These are phyloP conservation scores for Elachura formosa DNA, from an alignment of 2,113 vertebrate genomes.

Conservation along the genomic window DNA sequence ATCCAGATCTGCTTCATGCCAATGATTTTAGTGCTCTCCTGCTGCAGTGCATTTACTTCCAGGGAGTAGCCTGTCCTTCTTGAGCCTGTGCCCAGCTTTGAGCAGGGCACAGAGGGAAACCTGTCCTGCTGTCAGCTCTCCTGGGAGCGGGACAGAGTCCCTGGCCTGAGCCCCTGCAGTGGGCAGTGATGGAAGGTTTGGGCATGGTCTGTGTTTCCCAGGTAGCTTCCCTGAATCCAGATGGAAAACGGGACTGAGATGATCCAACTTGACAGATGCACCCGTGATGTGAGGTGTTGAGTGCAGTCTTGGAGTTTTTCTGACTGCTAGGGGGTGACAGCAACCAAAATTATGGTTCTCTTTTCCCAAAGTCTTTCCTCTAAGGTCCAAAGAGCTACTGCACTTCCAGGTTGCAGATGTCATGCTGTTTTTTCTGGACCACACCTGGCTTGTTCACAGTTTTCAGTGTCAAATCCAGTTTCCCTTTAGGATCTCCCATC, in stretches of 20 bases:
- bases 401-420: background rate
- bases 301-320: background rate
- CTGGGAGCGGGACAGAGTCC: background rate
- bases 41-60: background rate
- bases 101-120: background rate
- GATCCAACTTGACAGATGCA: background rate
- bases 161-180: background rate
- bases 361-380: background rate
- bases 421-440: background rate
- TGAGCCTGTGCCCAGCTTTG: background rate
- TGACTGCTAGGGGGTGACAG: background rate
- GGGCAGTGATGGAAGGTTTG: background rate
- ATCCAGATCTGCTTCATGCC: background rate
- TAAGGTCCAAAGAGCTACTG: background rate
- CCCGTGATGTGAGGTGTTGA: background rate
- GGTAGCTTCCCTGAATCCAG: background rate
- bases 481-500: background rate
- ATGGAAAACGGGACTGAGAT: background rate
- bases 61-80: background rate
- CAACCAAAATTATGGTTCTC: background rate
- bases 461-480: background rate
- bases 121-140: background rate
- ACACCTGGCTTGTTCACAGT: background rate
- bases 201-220: background rate
- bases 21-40: background rate